These are phyloP conservation scores for Junonia oenone DNA, from an alignment of 2,888 invertebrate species.

Conservation along the genomic window DNA sequence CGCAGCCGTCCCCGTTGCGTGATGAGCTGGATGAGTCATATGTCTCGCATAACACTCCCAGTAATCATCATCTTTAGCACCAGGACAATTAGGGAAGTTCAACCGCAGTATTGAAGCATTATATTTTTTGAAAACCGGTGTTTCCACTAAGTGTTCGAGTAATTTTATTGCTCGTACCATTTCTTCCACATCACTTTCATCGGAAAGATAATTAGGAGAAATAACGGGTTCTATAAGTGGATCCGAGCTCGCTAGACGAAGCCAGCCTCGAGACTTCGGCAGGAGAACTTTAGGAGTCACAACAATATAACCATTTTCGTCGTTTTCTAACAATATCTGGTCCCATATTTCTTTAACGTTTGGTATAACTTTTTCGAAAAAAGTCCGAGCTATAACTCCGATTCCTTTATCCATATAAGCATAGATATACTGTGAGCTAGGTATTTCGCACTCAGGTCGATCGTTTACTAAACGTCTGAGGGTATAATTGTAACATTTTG, in stretches of 20 bases:
- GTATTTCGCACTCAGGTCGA: slow-evolving; percentile 42
- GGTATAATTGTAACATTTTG: slow-evolving; percentile 45
- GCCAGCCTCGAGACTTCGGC: slow-evolving; percentile 44
- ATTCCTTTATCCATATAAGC: slow-evolving; percentile 40
- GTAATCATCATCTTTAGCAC: slow-evolving; percentile 33
- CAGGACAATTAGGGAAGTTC: slow-evolving; percentile 42
- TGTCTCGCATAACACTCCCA: slow-evolving; percentile 55
- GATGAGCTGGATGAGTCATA: slow-evolving; percentile 46
- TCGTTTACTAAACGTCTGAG: slow-evolving; percentile 34
- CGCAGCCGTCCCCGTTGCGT: slow-evolving; percentile 49
- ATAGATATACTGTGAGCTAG: slow-evolving; percentile 45
- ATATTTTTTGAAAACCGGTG: slow-evolving; percentile 30
- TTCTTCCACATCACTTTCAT: slow-evolving; percentile 43
- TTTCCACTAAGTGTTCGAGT: slow-evolving; percentile 39
- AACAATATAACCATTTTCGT: slow-evolving; percentile 36
- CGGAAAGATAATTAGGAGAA: slow-evolving; percentile 45
- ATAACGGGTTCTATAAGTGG: slow-evolving; percentile 42
- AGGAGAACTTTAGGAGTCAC: slow-evolving; percentile 42
- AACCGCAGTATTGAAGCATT: slow-evolving; percentile 40
- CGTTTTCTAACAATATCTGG: slow-evolving; percentile 40
- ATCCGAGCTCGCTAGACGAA: slow-evolving; percentile 44
- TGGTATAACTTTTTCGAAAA: slow-evolving; percentile 31
- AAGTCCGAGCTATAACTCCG: slow-evolving; percentile 21
- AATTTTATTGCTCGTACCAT: slow-evolving; percentile 43
- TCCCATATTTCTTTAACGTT: slow-evolving; percentile 35